Evolutionary conservation across 1,140 invertebrate species (phyloP), one percentile per base, ranked within the genome.

Genomic region (Arctopsyche grandis): DNA sequence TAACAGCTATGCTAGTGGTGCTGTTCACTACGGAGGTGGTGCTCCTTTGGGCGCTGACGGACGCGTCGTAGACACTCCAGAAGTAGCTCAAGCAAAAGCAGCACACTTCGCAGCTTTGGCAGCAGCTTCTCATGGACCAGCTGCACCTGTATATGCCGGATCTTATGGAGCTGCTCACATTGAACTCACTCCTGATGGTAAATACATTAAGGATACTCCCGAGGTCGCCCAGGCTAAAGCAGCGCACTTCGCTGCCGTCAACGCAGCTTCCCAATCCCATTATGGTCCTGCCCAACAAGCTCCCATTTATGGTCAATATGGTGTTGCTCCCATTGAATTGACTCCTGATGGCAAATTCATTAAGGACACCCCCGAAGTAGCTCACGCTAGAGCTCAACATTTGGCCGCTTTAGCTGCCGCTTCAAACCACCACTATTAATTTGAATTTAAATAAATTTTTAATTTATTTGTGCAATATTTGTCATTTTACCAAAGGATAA

Each of bases 131-230:
- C 73, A 87, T 78, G 87, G 85, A 74, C 85, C 86, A 79, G 29
- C 48, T 75, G 63, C 26, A 58, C 60, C 56, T 10, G 63, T 16
- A n/a, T 63, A 76, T 38, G 58, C 21, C 63, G 24, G 26, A 29
- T 52, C 74, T 16, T 78, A 82, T 22, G 81, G 81, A 38, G 73
- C 78, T 80, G 88, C 88, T 83, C 88, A 88, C 85, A 87, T 89
- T 75, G 87, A 87, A 58, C 85, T 89, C 76, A 88, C 87, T 24
- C 85, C 87, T 69, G 88, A 89, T 80, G 87, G 88, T 22, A 86
- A 87, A 84, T 88, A 87, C 66, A 14, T 82, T 5, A 80, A 80
- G 24, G 81, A 82, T 43, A 82, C 81, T 38, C 81, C 81, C 9
- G 81, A 82, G 63, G 81, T 82, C 10, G 75, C 79, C 10, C 75